A percentile compares a stretch with the other conserved stretches of the same genome.
Evolutionary conservation across 2,113 vertebrate genomes (phyloP).

Genomic region (Antechinus flavipes): DNA sequence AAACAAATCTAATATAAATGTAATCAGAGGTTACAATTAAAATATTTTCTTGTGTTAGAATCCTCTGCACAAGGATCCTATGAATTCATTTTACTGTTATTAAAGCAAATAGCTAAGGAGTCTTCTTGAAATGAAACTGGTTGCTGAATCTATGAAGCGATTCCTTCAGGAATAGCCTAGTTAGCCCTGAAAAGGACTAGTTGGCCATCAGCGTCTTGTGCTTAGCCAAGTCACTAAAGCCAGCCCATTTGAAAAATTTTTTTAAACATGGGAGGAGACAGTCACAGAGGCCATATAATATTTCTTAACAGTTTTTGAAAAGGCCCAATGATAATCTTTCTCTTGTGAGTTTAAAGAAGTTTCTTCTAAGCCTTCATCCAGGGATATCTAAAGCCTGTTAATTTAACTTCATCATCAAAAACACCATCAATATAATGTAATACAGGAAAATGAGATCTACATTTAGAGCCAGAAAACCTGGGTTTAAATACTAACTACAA

Average conservation of each 20-base stretch:
- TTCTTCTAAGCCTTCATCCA: slow-evolving; percentile 69
- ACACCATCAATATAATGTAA: slow-evolving; percentile 62
- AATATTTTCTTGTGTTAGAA: slow-evolving; percentile 44
- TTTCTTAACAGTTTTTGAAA: slow-evolving; percentile 47
- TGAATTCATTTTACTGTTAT: slow-evolving; percentile 7
- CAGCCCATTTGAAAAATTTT: slow-evolving; percentile 17
- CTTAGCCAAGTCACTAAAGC: slow-evolving; percentile 15
- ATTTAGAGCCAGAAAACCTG: neutral
- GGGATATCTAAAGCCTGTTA: slow-evolving; percentile 65
- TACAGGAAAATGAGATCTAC: neutral
- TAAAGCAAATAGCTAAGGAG: neutral
- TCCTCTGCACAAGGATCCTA: slow-evolving; percentile 8
- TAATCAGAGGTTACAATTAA: slow-evolving; percentile 29
- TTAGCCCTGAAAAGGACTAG: no score
- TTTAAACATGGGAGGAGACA: slow-evolving; percentile 55
- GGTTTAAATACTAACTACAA: neutral
- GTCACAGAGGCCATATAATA: neutral
- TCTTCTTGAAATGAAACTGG: slow-evolving; percentile 6
- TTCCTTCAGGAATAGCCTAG: neutral
- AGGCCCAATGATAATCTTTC: slow-evolving; percentile 11
- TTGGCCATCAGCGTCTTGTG: slow-evolving; percentile 24
- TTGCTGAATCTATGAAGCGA: neutral
- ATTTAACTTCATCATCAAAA: slow-evolving; percentile 67
- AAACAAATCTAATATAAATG: slow-evolving; percentile 12
- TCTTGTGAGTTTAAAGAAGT: slow-evolving; percentile 67